A percentile compares a stretch with the other conserved stretches of the same genome.
Evolutionary conservation across 1,140 invertebrate species (phyloP).

Genomic region (Meloidogyne hapla): DNA sequence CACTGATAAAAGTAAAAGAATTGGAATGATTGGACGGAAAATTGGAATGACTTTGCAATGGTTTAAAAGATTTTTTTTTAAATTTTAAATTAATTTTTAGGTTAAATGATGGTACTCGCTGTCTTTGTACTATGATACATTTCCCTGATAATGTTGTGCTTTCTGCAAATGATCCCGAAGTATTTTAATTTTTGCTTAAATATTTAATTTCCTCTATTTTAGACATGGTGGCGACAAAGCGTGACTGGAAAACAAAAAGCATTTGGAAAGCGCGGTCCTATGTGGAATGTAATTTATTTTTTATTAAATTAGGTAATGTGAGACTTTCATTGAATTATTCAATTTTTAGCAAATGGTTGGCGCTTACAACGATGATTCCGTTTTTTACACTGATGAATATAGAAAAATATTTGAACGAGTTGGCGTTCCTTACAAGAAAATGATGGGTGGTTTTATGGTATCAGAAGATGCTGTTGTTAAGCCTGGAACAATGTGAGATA

Average conservation of each 20-base stretch:
- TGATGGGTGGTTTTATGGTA: slow-evolving; percentile 79
- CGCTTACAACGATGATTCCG: slow-evolving; percentile 49
- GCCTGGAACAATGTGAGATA: slow-evolving; percentile 73
- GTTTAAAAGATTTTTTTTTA: slow-evolving; percentile 61
- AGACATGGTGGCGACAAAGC: slow-evolving; percentile 51
- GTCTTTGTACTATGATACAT: slow-evolving; percentile 59
- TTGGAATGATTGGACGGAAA: slow-evolving; percentile 85
- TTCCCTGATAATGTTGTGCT: slow-evolving; percentile 58
- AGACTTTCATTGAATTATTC: neutral
- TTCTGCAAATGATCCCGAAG: slow-evolving; percentile 45
- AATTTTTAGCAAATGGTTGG: slow-evolving; percentile 60
- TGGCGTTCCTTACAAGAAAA: slow-evolving; percentile 84
- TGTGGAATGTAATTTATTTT: slow-evolving; percentile 49
- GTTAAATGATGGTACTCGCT: slow-evolving; percentile 51
- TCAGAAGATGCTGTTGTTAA: slow-evolving; percentile 81
- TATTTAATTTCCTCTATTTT: neutral
- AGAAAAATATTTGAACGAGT: slow-evolving; percentile 79
- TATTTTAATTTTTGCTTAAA: neutral
- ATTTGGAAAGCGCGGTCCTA: slow-evolving; percentile 49
- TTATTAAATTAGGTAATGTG: neutral
- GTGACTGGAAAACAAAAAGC: slow-evolving; percentile 59
- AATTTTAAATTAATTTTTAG: slow-evolving; percentile 37
- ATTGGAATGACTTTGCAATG: slow-evolving; percentile 89
- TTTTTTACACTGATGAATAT: slow-evolving; percentile 81
- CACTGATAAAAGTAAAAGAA: slow-evolving; percentile 67